A percentile compares a stretch with the other conserved stretches of the same genome.
These are phyloP conservation scores for Python bivittatus DNA, from an alignment of 2,113 vertebrate species.

Conservation along the genomic window DNA sequence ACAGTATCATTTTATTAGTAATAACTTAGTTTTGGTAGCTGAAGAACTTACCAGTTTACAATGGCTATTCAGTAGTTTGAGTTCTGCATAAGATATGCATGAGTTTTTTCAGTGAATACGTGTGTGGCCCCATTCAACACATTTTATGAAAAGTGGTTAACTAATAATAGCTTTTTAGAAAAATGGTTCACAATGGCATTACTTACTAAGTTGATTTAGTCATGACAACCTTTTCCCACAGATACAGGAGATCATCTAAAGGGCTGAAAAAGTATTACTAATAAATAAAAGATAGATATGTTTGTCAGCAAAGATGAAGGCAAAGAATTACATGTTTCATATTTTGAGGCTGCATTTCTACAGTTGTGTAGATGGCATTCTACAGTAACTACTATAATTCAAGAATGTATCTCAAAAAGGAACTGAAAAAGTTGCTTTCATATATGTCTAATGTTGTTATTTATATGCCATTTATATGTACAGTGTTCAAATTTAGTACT, in stretches of 20 bases:
- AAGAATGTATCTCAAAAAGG: slow-evolving; percentile 62
- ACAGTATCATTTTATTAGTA: slow-evolving; percentile 37
- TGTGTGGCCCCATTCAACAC: slow-evolving; percentile 59
- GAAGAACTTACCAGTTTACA: slow-evolving; percentile 55
- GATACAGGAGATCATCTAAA: slow-evolving; percentile 67
- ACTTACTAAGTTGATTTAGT: slow-evolving; percentile 63
- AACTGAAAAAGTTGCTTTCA: slow-evolving; percentile 28
- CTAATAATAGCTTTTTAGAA: slow-evolving; percentile 35
- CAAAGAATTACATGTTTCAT: slow-evolving; percentile 16
- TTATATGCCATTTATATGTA: slow-evolving; percentile 17
- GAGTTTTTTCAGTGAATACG: slow-evolving; percentile 60
- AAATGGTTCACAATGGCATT: slow-evolving; percentile 63
- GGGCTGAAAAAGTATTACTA: slow-evolving; percentile 54
- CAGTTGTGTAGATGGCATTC: slow-evolving; percentile 51
- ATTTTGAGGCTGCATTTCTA: slow-evolving; percentile 43
- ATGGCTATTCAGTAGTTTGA: slow-evolving; percentile 59
- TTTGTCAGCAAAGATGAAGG: slow-evolving; percentile 29
- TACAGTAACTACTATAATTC: slow-evolving; percentile 62
- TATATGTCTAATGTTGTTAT: slow-evolving; percentile 48
- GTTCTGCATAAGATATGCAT: slow-evolving; percentile 61
- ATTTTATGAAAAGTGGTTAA: slow-evolving; percentile 59
- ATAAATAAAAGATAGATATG: slow-evolving; percentile 29
- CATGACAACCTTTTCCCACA: slow-evolving; percentile 67
- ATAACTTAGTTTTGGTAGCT: slow-evolving; percentile 46
- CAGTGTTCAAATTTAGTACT: slow-evolving; percentile 28